Conservation (phyloP, 1,140 invertebrate genomes). For the Drosophila chauvacae region DNA sequence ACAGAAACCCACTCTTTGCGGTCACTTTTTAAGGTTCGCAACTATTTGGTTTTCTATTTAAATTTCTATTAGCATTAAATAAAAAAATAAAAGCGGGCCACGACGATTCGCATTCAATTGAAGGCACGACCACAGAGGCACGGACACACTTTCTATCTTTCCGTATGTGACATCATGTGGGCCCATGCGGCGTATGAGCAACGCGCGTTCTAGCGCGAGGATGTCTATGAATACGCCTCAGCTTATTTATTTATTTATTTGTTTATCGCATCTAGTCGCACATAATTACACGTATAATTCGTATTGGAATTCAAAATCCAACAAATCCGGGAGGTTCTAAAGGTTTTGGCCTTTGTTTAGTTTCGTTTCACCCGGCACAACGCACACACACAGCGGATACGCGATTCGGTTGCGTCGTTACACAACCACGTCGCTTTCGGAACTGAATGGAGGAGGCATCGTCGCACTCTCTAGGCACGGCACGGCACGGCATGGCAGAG, state of each 20-base stretch:
- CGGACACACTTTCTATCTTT: slow-evolving; percentile 65
- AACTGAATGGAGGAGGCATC: slow-evolving; percentile 56
- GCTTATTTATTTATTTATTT: slow-evolving; percentile 24
- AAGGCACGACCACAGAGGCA: slow-evolving; percentile 32
- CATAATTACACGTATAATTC: slow-evolving; percentile 51
- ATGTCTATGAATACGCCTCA: not conserved
- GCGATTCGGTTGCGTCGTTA: slow-evolving; percentile 65
- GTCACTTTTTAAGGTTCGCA: slow-evolving; percentile 4
- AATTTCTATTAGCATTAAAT: slow-evolving; percentile 70
- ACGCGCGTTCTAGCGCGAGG: slow-evolving; percentile 16
- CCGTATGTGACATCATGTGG: slow-evolving; percentile 64
- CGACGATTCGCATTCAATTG: slow-evolving; percentile 63
- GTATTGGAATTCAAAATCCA: slow-evolving; percentile 33
- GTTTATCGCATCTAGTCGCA: slow-evolving; percentile 16
- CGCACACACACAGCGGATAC: slow-evolving; percentile 46
- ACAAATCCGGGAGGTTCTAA: slow-evolving; percentile 19
- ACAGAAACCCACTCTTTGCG: slow-evolving; percentile 38
- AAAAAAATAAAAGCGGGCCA: slow-evolving; percentile 66
- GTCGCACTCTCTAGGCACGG: not conserved
- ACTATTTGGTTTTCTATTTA: slow-evolving; percentile 51
- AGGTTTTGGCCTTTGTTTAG: slow-evolving; percentile 43
- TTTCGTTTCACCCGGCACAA: slow-evolving; percentile 34
- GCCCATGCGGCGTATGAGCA: slow-evolving; percentile 65
- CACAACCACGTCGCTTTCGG: slow-evolving; percentile 80
- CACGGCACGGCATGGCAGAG: not conserved